Base-by-base conservation (phyloP, 2,888 invertebrate species). In the Argyresthia albistria region DNA sequence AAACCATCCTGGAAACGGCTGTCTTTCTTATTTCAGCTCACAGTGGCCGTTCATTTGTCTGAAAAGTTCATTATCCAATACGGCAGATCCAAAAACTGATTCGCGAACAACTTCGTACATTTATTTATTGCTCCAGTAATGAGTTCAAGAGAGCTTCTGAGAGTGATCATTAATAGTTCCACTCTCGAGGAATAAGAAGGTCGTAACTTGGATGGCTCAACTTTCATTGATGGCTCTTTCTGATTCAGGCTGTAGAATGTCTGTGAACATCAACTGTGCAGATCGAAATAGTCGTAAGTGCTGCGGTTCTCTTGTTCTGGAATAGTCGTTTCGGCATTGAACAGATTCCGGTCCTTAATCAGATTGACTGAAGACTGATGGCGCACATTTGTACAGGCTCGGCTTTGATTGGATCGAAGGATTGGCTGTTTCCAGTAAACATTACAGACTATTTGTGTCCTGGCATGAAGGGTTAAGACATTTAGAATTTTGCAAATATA, bases 51-150 rank as follows among this genome's bases (percentile, higher is more conserved):
- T 25, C 25, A 25, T 25, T 25, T 25, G 6, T 25, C 25, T 25
- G 25, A 25, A 25, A 25, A 25, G 25, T 25, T 25, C 25, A 25
- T 25, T 25, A 25, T 25, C 25, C 25, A 25, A 25, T 25, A 25
- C 25, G 2, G 8, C 39, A 8, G 43, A 43, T 14, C 12, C 14
- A 45, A 45, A 45, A 45, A 45, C 15, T 45, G 67, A 62, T 59
- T 67, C 64, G 60, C 58, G 63, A 65, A 63, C 64, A 68, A 67
- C 68, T 69, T 66, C 46, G 57, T 64, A 65, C 66, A 8, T 66
- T 74, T 77, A 77, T 80, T 78, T 78, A 80, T 78, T 69, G 70
- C 69, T 55, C 57, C 61, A 62, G 70, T 76, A 79, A 79, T 73
- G 71, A 80, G 76, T 77, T 73, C 67, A 66, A 70, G 62, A 67